Conservation (phyloP, 2,888 invertebrate species). For the Esperia sulphurella region DNA sequence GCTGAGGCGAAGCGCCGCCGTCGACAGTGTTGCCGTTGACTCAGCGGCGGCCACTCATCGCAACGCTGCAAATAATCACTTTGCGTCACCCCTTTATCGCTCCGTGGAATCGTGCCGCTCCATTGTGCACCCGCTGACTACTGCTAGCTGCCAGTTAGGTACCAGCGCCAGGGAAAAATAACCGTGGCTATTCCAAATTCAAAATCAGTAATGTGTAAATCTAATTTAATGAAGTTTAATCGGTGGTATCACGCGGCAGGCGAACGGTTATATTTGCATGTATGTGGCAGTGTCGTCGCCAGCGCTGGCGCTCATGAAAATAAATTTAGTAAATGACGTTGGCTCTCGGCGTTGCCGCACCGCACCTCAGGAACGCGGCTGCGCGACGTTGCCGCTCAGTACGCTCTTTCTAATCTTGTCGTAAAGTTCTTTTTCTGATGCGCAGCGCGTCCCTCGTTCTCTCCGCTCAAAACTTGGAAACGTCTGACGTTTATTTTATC, state of each 20-base stretch:
- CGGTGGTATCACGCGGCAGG: slow-evolving; percentile 53
- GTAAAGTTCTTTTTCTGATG: slow-evolving; percentile 80
- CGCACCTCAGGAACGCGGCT: slow-evolving; percentile 71
- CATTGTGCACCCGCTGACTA: slow-evolving; percentile 44
- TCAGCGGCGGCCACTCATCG: slow-evolving; percentile 73
- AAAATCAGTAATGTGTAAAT: slow-evolving; percentile 46
- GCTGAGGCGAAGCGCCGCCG: slow-evolving; percentile 23
- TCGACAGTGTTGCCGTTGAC: slow-evolving; percentile 49
- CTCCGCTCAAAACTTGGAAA: slow-evolving; percentile 73
- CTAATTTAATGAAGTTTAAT: slow-evolving; percentile 45
- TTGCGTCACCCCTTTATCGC: slow-evolving; percentile 76
- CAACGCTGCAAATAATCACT: slow-evolving; percentile 76
- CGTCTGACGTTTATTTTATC: slow-evolving; percentile 76
- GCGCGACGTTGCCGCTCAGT: slow-evolving; percentile 73
- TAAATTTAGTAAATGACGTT: slow-evolving; percentile 79
- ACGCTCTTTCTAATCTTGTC: slow-evolving; percentile 79
- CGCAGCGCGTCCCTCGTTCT: slow-evolving; percentile 73
- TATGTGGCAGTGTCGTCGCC: slow-evolving; percentile 58
- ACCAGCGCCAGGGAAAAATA: slow-evolving; percentile 38
- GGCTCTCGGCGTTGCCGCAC: slow-evolving; percentile 69
- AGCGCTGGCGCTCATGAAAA: slow-evolving; percentile 77
- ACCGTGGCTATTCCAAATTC: slow-evolving; percentile 48
- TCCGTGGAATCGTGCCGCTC: slow-evolving; percentile 59
- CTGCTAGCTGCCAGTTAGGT: slow-evolving; percentile 13
- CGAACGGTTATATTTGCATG: slow-evolving; percentile 42